phyloP scores from a whole-genome alignment of 2,888 invertebrate genomes.

The Acanthococcus lagerstroemiae region DNA sequence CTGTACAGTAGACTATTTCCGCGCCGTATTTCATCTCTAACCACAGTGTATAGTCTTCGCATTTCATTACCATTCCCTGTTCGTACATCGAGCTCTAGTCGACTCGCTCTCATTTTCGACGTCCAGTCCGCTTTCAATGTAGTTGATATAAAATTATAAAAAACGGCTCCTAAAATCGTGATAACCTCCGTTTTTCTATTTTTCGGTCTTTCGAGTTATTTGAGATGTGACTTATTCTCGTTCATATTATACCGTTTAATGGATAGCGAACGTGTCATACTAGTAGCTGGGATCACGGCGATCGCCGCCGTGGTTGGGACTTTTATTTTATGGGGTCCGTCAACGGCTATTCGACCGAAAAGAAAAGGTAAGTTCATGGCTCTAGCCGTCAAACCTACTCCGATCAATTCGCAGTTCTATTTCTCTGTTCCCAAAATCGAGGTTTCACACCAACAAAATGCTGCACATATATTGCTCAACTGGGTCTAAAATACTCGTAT shows the following conservation, averaged over 20 bases:
- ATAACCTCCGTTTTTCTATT: slow-evolving; percentile 5
- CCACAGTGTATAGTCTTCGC: no score
- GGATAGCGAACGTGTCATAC: slow-evolving; percentile 28
- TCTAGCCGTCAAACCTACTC: no score
- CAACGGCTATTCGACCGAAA: slow-evolving; percentile 5
- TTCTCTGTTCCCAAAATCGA: neutral
- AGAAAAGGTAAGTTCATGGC: slow-evolving; percentile 11
- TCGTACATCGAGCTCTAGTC: no score
- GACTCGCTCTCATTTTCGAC: neutral
- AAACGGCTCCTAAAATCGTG: slow-evolving; percentile 26
- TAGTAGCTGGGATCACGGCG: slow-evolving; percentile 23
- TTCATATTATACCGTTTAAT: slow-evolving; percentile 16
- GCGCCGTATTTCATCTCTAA: no score
- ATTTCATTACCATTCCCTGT: no score
- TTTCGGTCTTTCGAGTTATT: slow-evolving; percentile 20
- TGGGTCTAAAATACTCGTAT: neutral
- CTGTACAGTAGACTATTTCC: no score
- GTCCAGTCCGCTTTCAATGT: neutral
- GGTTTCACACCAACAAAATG: no score
- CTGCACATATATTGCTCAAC: no score
- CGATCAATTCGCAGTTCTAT: neutral
- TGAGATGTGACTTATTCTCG: slow-evolving; percentile 18
- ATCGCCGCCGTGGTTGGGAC: slow-evolving; percentile 25
- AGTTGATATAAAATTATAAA: slow-evolving; percentile 11
- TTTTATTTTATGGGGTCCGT: slow-evolving; percentile 30